Evolutionary conservation across 2,797 vertebrate species (phyloP).

Genomic region (Furcifer pardalis): DNA sequence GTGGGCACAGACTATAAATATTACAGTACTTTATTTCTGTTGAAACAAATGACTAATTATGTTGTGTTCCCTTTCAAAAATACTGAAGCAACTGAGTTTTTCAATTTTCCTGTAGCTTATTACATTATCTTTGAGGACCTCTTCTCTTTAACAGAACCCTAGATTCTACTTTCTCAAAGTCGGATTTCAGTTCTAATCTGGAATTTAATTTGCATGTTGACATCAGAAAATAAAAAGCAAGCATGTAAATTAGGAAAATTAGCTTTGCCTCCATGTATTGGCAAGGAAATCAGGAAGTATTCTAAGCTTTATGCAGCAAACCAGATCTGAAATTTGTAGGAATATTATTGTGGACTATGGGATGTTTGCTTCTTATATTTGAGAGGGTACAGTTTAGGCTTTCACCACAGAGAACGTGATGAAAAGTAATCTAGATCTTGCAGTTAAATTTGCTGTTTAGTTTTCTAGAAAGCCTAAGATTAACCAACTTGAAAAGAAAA

Average conservation of each 20-base stretch:
- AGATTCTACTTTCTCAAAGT: conserved; percentile 49
- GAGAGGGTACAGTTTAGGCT: conserved; percentile 24
- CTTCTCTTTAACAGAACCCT: conserved; percentile 46
- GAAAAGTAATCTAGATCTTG: conserved; percentile 21
- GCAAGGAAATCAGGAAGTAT: conserved; percentile 45
- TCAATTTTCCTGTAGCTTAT: conserved; percentile 23
- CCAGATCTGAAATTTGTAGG: conserved; percentile 12
- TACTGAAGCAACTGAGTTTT: conserved; percentile 60
- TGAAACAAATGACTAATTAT: conserved; percentile 77
- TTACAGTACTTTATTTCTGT: conserved; percentile 81
- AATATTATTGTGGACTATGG: conserved; percentile 22
- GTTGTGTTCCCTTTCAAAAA: conserved; percentile 66
- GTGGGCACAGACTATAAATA: conserved; percentile 79
- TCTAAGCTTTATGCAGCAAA: conserved; percentile 26
- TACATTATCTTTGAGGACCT: conserved; percentile 52
- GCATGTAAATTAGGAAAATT: conserved; percentile 40
- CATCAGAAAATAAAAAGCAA: conserved; percentile 52
- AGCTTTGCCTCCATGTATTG: conserved; percentile 42
- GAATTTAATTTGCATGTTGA: conserved; percentile 21
- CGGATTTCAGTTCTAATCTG: conserved; percentile 55
- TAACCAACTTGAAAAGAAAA: background rate
- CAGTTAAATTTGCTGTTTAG: conserved; percentile 12
- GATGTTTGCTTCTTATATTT: conserved; percentile 26
- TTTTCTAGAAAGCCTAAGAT: background rate
- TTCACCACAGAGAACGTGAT: conserved; percentile 14